These are phyloP conservation scores for Pseudomugil tenellus DNA, from an alignment of 2,797 vertebrate genomes.

Conservation along the genomic window DNA sequence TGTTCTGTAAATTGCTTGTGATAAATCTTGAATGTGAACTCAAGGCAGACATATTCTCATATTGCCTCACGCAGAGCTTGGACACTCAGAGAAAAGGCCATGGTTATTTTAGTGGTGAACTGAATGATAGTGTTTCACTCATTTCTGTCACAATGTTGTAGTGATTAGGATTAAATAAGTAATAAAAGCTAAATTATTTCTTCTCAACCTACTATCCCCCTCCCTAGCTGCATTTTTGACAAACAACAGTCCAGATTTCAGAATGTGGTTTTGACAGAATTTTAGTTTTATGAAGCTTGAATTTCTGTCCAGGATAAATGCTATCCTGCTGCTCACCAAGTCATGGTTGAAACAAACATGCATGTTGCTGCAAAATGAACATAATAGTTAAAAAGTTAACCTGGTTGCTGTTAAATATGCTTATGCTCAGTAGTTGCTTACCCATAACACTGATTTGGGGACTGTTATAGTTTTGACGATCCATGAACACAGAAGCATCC, in stretches of 20 bases:
- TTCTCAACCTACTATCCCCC: not conserved
- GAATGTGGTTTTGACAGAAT: constrained; percentile 17
- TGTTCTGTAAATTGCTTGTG: constrained; percentile 50
- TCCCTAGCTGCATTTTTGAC: constrained; percentile 2
- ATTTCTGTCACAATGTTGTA: not conserved
- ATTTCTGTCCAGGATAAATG: constrained; percentile 12
- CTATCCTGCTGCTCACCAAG: constrained; percentile 16
- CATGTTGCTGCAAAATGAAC: constrained; percentile 22
- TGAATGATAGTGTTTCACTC: not conserved
- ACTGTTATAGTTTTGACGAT: constrained; percentile 25
- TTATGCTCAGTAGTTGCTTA: constrained; percentile 16
- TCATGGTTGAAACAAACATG: constrained; percentile 3
- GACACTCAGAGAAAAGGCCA: not conserved
- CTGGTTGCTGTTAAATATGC: constrained; percentile 21
- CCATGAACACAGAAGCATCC: constrained; percentile 4
- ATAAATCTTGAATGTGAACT: not conserved
- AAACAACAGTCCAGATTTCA: constrained; percentile 7
- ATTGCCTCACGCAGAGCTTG: not conserved
- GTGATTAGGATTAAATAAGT: not conserved
- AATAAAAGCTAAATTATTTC: not conserved
- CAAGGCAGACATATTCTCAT: not conserved
- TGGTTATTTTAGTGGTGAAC: not conserved
- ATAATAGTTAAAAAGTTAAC: not conserved
- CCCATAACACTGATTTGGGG: constrained; percentile 16
- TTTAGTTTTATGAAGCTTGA: constrained; percentile 8